Evolutionary conservation across 2,113 vertebrate genomes (phyloP).

Genomic region (Pipa parva): DNA sequence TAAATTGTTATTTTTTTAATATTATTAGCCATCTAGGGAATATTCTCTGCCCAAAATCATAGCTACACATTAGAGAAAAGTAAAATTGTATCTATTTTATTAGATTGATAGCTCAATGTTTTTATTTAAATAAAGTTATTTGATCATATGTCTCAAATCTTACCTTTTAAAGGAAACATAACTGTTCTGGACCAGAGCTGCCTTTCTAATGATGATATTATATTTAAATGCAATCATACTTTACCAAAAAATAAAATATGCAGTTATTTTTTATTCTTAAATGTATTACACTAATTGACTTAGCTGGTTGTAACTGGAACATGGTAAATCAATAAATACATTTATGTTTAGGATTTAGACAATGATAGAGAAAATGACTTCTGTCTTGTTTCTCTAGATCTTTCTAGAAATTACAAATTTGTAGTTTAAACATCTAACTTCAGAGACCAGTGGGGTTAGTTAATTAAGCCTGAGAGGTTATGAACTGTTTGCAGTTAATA

Average conservation of each 20-base stretch:
- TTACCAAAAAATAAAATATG: slow-evolving; percentile 72
- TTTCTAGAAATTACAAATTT: slow-evolving; percentile 72
- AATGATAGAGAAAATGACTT: slow-evolving; percentile 71
- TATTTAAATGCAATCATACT: slow-evolving; percentile 56
- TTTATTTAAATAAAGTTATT: slow-evolving; percentile 39
- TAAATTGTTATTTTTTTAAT: no score
- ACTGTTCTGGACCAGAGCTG: slow-evolving; percentile 55
- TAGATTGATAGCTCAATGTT: slow-evolving; percentile 35
- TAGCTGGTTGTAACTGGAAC: slow-evolving; percentile 75
- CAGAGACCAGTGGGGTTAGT: slow-evolving; percentile 79
- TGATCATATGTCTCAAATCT: slow-evolving; percentile 44
- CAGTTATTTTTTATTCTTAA: slow-evolving; percentile 70
- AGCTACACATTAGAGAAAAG: no score
- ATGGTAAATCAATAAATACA: slow-evolving; percentile 72
- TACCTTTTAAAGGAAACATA: slow-evolving; percentile 44
- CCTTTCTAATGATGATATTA: slow-evolving; percentile 65
- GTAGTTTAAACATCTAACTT: slow-evolving; percentile 88
- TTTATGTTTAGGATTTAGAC: slow-evolving; percentile 72
- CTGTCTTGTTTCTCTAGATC: slow-evolving; percentile 59
- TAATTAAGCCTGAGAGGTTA: slow-evolving; percentile 93
- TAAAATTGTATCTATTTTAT: slow-evolving; percentile 45
- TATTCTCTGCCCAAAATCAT: no score
- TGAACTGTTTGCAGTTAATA: slow-evolving; percentile 99
- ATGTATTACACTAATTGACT: slow-evolving; percentile 76
- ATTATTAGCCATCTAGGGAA: no score